Conservation (phyloP, 2,888 invertebrate genomes). For the Rhogogaster chlorosoma region DNA sequence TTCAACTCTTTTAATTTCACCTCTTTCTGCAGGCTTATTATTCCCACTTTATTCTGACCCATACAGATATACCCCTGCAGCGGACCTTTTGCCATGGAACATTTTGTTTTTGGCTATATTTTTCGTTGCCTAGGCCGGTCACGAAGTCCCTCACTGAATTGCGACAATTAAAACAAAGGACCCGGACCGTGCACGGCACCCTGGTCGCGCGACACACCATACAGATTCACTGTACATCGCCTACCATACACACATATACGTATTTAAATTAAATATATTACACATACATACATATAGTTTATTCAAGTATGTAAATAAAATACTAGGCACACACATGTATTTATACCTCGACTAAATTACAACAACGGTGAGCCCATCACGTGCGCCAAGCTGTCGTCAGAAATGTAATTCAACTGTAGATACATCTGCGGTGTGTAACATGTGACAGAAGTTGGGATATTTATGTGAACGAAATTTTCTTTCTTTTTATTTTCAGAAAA, state of each 20-base stretch:
- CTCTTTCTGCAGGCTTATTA: conserved; percentile 54
- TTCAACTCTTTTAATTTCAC: conserved; percentile 59
- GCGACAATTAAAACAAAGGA: conserved; percentile 66
- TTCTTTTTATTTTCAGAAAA: background rate
- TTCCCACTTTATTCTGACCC: conserved; percentile 55
- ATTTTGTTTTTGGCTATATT: conserved; percentile 43
- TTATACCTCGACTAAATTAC: background rate
- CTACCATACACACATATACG: too few species aligned
- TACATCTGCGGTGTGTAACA: too few species aligned
- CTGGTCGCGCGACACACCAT: background rate
- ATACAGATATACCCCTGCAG: background rate
- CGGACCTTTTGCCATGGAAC: background rate
- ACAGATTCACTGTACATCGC: background rate
- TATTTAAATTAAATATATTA: background rate
- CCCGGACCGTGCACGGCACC: conserved; percentile 42
- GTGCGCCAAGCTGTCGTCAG: conserved; percentile 17
- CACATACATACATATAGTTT: background rate
- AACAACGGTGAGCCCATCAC: background rate
- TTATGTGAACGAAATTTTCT: background rate
- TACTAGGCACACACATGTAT: background rate
- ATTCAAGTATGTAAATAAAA: conserved; percentile 1
- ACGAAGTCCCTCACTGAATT: conserved; percentile 64
- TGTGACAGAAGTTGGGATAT: conserved; percentile 14
- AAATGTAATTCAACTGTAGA: conserved; percentile 12
- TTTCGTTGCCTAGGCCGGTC: conserved; percentile 62